Base-by-base conservation (phyloP, 2,888 invertebrate genomes). In the Idaea aversata region DNA sequence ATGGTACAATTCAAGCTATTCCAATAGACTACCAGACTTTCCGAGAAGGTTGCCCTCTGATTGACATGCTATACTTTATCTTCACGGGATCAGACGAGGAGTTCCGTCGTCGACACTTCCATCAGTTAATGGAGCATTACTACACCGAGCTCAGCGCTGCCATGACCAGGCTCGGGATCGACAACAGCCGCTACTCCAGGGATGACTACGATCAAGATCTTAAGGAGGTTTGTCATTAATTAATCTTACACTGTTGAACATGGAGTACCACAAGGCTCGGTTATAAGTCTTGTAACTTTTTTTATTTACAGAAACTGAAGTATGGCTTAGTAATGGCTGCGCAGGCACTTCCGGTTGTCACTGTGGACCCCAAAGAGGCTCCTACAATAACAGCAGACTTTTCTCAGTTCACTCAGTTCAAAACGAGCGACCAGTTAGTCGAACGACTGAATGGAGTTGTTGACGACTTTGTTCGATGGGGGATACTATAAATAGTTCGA, bases 11-110 rank as follows among this genome's bases (percentile, higher is more conserved):
- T 0, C 72, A 79, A 1, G 68, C 78, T 0, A 73, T 83, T 0
- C 77, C 76, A 3, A 72, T 86, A 34, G 88, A 88, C 70, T 85
- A 79, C 67, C 88, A 88, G 66, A 83, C 84, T 0, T 63, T 87
- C 1, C 81, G 80, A 69, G 36, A 77, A 0, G 85, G 85, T 0
- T 74, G 79, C 34, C 81, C 80, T 0, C 73, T 72, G 4, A 63
- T 67, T 0, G 88, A 88, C 72, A 75, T 88, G 15, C 38, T 87
- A 5, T 86, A 84, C 77, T 78, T 88, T 65, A 73, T 84, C 64
- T 79, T 83, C 68, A 68, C 76, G 62, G 81, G 82, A 25, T 75
- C 86, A 0, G 86, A 86, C 70, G 73, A 72, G 63, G 65, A 76
- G 64, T 87, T 87, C 80, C 74, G 86, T 2, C 67, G 38, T 0